Conservation (phyloP, 2,113 vertebrate genomes). For the Nanorana parkeri region DNA sequence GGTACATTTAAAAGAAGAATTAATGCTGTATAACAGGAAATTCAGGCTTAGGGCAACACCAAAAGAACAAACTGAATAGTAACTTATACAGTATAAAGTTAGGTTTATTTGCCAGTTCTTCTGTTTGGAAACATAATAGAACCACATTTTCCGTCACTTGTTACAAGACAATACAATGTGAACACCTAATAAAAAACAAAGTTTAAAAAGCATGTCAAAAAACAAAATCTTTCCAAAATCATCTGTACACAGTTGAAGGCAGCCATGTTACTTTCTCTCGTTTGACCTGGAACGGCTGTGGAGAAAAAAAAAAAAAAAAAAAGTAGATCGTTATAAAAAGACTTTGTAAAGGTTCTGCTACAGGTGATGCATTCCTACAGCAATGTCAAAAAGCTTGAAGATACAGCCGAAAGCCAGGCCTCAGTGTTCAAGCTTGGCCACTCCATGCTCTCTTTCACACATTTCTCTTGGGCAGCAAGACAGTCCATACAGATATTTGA, state of each 20-base stretch:
- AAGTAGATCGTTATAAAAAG: neutral
- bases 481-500: too few relatives aligned
- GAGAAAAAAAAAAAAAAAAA: conserved; percentile 33
- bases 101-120: conserved; percentile 72
- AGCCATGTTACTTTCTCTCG: conserved; percentile 84
- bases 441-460: too few relatives aligned
- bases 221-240: conserved; percentile 73
- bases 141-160: conserved; percentile 77
- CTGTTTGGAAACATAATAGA: conserved; percentile 77
- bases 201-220: conserved; percentile 79
- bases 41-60: conserved; percentile 4
- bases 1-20: neutral
- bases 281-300: conserved; percentile 90
- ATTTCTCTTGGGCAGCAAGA: too few relatives aligned
- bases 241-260: conserved; percentile 68
- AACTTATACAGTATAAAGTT: conserved; percentile 72
- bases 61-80: neutral
- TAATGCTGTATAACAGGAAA: neutral
- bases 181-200: conserved; percentile 83
- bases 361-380: too few relatives aligned
- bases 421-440: too few relatives aligned
- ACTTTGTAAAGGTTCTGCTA: too few relatives aligned
- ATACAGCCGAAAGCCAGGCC: too few relatives aligned
- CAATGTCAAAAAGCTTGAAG: too few relatives aligned
- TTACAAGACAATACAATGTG: conserved; percentile 74